These are phyloP conservation scores for Etheostoma perlongum DNA, from an alignment of 2,797 vertebrate genomes.

Conservation along the genomic window DNA sequence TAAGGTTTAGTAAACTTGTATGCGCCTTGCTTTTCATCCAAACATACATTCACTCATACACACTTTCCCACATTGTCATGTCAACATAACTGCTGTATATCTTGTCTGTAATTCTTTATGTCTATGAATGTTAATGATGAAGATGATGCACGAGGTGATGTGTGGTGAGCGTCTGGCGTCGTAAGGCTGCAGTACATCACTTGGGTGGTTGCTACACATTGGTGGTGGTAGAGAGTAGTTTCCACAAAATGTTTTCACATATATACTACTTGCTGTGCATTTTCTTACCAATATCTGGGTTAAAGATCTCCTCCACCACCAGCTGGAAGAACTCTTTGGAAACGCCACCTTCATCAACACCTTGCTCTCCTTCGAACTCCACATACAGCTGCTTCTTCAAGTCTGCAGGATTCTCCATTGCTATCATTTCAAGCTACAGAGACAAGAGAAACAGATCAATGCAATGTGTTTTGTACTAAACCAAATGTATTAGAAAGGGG, in stretches of 20 bases:
- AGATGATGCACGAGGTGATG: too few relatives aligned
- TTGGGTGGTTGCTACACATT: too few relatives aligned
- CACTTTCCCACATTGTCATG: background rate
- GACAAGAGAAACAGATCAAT: background rate
- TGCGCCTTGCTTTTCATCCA: too few relatives aligned
- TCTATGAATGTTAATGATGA: too few relatives aligned
- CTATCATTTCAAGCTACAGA: conserved; percentile 97
- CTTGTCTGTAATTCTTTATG: too few relatives aligned
- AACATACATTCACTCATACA: too few relatives aligned
- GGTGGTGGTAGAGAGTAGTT: too few relatives aligned
- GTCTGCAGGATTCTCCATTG: conserved; percentile 99
- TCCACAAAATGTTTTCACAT: background rate
- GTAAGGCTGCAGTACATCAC: too few relatives aligned
- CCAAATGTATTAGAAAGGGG: background rate
- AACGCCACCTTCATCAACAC: conserved; percentile 98
- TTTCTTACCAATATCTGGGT: conserved; percentile 95
- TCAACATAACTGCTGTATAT: too few relatives aligned
- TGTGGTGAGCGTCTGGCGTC: too few relatives aligned
- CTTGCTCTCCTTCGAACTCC: conserved; percentile 99
- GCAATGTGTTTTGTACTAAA: background rate
- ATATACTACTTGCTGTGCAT: background rate
- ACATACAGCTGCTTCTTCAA: conserved; percentile 99
- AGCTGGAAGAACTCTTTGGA: conserved; percentile 99
- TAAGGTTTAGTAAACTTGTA: too few relatives aligned
- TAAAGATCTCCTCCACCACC: conserved; percentile 99